A percentile compares a stretch with the other conserved stretches of the same genome.
Evolutionary conservation across 2,113 vertebrate genomes (phyloP).

Genomic region (Nothobranchius furzeri): DNA sequence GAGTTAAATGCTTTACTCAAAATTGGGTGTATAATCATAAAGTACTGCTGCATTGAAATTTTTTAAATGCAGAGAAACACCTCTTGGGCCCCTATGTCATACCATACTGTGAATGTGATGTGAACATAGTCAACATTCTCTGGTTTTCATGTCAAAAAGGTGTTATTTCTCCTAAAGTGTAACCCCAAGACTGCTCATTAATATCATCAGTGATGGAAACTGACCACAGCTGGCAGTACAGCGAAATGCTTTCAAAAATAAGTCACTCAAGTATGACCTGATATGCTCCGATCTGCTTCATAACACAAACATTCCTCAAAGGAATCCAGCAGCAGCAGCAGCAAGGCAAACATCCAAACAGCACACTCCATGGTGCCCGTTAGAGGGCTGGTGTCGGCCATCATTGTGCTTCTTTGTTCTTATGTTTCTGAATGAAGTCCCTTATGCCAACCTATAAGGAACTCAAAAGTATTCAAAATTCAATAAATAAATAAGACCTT

Average conservation of each 20-base stretch:
- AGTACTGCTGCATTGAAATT: no score
- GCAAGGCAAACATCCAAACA: constrained; percentile 9
- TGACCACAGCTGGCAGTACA: constrained; percentile 21
- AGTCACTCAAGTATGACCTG: constrained; percentile 23
- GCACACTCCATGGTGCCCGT: constrained; percentile 8
- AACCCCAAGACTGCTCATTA: constrained; percentile 37
- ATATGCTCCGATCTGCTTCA: constrained; percentile 36
- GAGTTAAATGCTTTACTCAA: no score
- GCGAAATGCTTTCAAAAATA: constrained; percentile 30
- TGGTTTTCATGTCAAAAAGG: constrained; percentile 11
- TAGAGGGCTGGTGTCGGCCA: neutral
- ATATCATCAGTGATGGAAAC: constrained; percentile 36
- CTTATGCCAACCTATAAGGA: no score
- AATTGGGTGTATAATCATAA: no score
- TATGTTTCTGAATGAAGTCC: constrained; percentile 11
- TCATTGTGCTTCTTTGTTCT: neutral
- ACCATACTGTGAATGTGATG: no score
- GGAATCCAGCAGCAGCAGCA: constrained; percentile 1
- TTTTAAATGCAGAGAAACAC: no score
- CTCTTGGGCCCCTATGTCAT: no score
- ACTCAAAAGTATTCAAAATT: no score
- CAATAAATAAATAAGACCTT: no score
- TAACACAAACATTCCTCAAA: constrained; percentile 34
- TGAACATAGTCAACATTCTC: neutral
- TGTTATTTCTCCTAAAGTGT: constrained; percentile 13